These are phyloP conservation scores for Hecatera dysodea DNA, from an alignment of 2,888 invertebrate species.

Conservation along the genomic window DNA sequence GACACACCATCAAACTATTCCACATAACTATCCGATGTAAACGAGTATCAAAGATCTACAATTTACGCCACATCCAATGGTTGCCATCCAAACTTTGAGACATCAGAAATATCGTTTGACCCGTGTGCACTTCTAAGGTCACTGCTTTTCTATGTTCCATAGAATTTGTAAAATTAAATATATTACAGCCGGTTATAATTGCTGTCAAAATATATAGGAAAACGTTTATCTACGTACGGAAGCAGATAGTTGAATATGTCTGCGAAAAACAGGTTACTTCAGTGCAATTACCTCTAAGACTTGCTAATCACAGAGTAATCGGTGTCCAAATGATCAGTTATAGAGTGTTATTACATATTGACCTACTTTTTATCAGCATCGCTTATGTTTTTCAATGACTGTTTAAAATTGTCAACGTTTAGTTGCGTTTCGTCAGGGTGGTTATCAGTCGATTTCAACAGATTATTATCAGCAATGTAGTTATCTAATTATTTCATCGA, in stretches of 20 bases:
- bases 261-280: slow-evolving; percentile 53
- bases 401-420: not conserved
- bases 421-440: not conserved
- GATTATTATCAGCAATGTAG: not conserved
- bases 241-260: slow-evolving; percentile 22
- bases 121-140: not conserved
- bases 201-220: slow-evolving; percentile 14
- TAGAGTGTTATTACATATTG: slow-evolving; percentile 18
- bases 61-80: not conserved
- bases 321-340: slow-evolving; percentile 29
- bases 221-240: slow-evolving; percentile 32
- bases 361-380: slow-evolving; percentile 41
- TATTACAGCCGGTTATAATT: not conserved
- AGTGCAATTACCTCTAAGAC: slow-evolving; percentile 49
- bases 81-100: not conserved
- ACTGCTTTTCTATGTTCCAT: too few species aligned
- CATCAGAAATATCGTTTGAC: not conserved
- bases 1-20: not conserved
- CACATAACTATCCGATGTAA: not conserved
- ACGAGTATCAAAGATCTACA: not conserved
- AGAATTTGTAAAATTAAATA: not conserved
- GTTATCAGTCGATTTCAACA: not conserved
- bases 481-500: too few species aligned
- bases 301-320: slow-evolving; percentile 52
- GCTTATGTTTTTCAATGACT: not conserved